phyloP scores from a whole-genome alignment of 2,113 vertebrate genomes.

The Atractosteus spatula region DNA sequence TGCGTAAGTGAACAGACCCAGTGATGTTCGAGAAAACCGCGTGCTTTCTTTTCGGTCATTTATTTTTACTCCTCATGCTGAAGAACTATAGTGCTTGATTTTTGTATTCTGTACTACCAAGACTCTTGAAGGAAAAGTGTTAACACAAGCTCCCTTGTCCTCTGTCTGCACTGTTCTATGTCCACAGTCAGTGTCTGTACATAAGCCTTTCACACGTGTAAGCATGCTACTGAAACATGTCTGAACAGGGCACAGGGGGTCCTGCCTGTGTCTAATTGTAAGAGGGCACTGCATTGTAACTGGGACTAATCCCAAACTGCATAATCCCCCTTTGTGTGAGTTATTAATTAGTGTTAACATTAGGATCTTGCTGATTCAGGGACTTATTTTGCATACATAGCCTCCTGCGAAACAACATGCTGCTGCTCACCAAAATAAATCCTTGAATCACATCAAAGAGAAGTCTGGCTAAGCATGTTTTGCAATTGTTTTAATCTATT shows the following conservation, averaged over 20 bases:
- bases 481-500: constrained; percentile 28
- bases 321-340: constrained; percentile 52
- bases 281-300: constrained; percentile 51
- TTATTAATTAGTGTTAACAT: constrained; percentile 62
- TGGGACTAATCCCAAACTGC: constrained; percentile 53
- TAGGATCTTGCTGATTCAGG: constrained; percentile 53
- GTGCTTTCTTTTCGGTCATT: too few relatives aligned
- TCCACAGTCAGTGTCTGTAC: not conserved
- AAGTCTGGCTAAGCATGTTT: constrained; percentile 34
- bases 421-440: constrained; percentile 32
- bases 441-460: constrained; percentile 41
- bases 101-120: too few relatives aligned
- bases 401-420: constrained; percentile 16
- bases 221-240: not conserved
- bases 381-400: constrained; percentile 27
- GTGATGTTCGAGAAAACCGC: too few relatives aligned
- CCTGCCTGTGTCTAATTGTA: constrained; percentile 37
- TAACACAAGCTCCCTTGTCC: too few relatives aligned
- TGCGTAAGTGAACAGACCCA: too few relatives aligned
- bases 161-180: too few relatives aligned
- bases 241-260: constrained; percentile 5
- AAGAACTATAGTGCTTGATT: too few relatives aligned
- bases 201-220: constrained; percentile 6
- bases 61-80: too few relatives aligned
- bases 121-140: too few relatives aligned